Base-by-base conservation (phyloP, 1,140 invertebrate genomes). In the Macrotrachela quadricornifera region DNA sequence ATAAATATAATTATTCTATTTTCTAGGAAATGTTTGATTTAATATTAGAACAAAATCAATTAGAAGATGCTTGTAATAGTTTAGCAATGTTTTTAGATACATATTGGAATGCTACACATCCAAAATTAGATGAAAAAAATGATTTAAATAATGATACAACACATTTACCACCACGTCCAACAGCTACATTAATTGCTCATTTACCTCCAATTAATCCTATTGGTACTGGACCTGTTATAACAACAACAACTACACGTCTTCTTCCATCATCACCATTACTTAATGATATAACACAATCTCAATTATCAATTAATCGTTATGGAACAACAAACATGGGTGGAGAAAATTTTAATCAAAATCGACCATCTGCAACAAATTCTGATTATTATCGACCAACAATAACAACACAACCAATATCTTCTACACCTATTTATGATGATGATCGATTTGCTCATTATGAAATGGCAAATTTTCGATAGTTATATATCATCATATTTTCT, bases 81-180 rank as follows among this genome's bases (percentile, higher is more conserved):
- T 81, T 99, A 59, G 87, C 86, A 10, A 90, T 95, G 71, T 97
- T 90, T 73, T 75, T 99, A 59, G 94, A 99, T 71, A 78, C 83
- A 13, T 97, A 97, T 71, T 97, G 91, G 90, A 76, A 80, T 63
- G 90, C 91, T 13, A 96, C 91, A 30, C 91, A 96, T 76, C 91
- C 90, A 15, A 42, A 42, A 42, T 15, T 42, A 4, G 15, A 13
- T 14, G 40, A 42, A 15, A 13, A 13, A 42, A 42, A 13, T 42
- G 40, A 42, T 30, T 30, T 30, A 30, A 30, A 2, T 4, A 2
- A 30, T 30, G 21, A 30, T 30, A 30, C 21, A 30, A 30, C 21
- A 30, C 21, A 30, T 30, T 2, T 30, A 30, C 21, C 21, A 30
- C 21, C 21, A 30, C 21, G 21, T 30, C 21, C 21, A 30, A 30